Evolutionary conservation across 2,888 invertebrate genomes (phyloP), one percentile per base, ranked within the genome.

Genomic region (Drosophila falleni): DNA sequence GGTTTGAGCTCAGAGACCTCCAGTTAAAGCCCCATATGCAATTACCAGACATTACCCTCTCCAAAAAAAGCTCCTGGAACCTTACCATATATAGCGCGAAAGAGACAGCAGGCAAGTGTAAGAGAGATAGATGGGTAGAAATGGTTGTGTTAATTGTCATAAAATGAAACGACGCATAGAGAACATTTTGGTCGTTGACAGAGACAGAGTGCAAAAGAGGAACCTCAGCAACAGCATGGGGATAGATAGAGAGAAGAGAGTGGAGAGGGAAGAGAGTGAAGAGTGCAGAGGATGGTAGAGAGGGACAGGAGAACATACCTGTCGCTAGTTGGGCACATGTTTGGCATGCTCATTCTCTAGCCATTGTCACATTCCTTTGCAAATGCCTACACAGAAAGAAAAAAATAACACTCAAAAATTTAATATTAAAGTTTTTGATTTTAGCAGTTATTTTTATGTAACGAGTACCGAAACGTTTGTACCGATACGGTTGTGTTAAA

Each of bases 71-170:
- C 35, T 29, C 41, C 53, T 37, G 39, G 31, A 46, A 54, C 74
- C 46, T 62, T 50, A 37, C 74, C 70, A 78, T 54, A 71, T 33
- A 64, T 13, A 5, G 56, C 0, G 3, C 2, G 11, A 55, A 31
- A 46, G 50, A 23, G 42, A 37, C 33, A 44, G 35, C 31, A 5
- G 5, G 29, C 13, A n/a, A 44, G 19, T 37, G 44, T 35, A n/a
- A 19, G 49, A 15, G 8, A 23, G n/a, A 29, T 13, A n/a, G n/a
- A 26, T 23, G 33, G 33, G 11, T 23, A 53, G 23, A 35, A 53
- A 54, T 23, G 42, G 31, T 41, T 31, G 82, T 87, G 87, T 80
- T 85, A 88, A 88, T 88, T 88, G 82, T 81, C 83, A 81, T 88
- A 81, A 86, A 86, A 79, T 78, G 79, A 82, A 84, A 81, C 70